Evolutionary conservation across 1,140 invertebrate species (phyloP).

Genomic region (Brachionus koreanus): DNA sequence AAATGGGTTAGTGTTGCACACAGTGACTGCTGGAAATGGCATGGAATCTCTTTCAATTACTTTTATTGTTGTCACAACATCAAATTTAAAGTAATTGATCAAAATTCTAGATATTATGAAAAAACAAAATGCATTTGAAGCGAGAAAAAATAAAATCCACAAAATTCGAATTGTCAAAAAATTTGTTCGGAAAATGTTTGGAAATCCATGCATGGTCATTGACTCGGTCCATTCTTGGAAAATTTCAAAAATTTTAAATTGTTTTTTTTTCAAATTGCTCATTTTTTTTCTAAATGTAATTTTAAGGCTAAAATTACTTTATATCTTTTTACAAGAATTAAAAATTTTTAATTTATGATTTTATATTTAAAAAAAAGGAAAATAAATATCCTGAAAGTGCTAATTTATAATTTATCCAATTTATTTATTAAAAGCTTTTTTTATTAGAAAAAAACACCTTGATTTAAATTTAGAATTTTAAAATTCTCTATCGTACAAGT

Average conservation of each 20-base stretch:
- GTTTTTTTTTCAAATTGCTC: not conserved
- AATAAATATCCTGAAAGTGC: no score
- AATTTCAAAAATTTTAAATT: not conserved
- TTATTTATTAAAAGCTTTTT: no score
- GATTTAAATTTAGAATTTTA: not conserved
- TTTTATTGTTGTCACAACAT: slow-evolving; percentile 18
- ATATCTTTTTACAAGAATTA: not conserved
- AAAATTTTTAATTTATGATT: no score
- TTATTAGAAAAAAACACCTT: no score
- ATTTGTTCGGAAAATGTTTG: not conserved
- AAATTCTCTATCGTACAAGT: no score
- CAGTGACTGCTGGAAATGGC: slow-evolving; percentile 10
- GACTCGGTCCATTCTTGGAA: not conserved
- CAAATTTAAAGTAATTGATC: not conserved
- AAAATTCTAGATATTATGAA: not conserved
- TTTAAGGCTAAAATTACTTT: not conserved
- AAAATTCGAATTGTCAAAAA: not conserved
- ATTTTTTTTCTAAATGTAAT: no score
- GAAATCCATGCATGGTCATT: slow-evolving; percentile 20
- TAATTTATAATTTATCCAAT: no score
- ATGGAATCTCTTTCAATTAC: not conserved
- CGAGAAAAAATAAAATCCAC: not conserved
- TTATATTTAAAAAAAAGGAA: no score
- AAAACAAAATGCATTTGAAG: not conserved
- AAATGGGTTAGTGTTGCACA: slow-evolving; percentile 15